Evolutionary conservation across 2,888 invertebrate species (phyloP).

Genomic region (Eupithecia dodoneata): DNA sequence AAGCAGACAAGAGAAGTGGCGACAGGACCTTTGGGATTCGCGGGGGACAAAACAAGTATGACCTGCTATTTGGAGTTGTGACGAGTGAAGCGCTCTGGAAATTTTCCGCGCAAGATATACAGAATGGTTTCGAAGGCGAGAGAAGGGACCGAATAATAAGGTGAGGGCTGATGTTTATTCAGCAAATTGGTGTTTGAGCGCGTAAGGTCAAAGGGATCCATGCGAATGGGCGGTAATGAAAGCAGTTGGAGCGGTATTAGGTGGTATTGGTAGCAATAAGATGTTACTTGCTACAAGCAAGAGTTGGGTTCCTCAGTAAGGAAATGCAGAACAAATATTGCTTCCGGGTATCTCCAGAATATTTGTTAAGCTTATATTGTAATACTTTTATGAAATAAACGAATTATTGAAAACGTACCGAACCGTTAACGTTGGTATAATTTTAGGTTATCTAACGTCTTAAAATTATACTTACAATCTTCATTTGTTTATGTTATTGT

Average conservation of each 20-base stretch:
- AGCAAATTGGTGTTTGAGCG: constrained; percentile 74
- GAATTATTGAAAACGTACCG: not conserved
- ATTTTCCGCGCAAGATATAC: constrained; percentile 93
- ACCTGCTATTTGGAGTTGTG: constrained; percentile 95
- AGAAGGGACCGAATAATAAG: constrained; percentile 93
- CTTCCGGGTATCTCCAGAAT: constrained; percentile 4
- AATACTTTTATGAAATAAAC: not conserved
- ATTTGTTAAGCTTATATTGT: not conserved
- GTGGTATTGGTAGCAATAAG: constrained; percentile 46
- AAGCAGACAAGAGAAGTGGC: constrained; percentile 85
- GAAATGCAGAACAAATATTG: constrained; percentile 26
- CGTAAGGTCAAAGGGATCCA: constrained; percentile 51
- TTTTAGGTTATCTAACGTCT: not conserved
- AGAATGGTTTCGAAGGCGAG: constrained; percentile 95
- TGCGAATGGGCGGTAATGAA: constrained; percentile 61
- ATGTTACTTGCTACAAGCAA: constrained; percentile 39
- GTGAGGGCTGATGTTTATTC: constrained; percentile 75
- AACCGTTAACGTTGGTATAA: not conserved
- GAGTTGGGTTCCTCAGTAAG: constrained; percentile 28
- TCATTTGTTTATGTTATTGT: not conserved
- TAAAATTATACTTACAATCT: not conserved
- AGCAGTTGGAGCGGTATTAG: constrained; percentile 51
- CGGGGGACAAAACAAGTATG: constrained; percentile 88
- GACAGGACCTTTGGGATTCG: constrained; percentile 84
- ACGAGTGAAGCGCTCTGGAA: constrained; percentile 96